These are phyloP conservation scores for Ctenochaetus hawaiiensis DNA, from an alignment of 2,797 vertebrate genomes.

Conservation along the genomic window DNA sequence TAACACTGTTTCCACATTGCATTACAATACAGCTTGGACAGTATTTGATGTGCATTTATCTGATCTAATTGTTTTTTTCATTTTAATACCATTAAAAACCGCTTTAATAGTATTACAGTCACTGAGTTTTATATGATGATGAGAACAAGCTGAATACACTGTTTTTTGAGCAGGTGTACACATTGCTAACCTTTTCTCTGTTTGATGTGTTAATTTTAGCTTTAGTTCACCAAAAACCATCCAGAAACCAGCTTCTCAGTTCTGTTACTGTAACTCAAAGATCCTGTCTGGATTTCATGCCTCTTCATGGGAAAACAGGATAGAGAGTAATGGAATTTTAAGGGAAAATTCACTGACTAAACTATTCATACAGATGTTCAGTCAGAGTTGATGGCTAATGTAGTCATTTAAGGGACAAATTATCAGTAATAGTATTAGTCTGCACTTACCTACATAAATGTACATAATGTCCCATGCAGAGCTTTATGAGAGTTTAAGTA, in stretches of 20 bases:
- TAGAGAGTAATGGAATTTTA: background rate
- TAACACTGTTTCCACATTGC: background rate
- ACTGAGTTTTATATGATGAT: background rate
- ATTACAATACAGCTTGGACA: background rate
- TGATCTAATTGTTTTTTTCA: background rate
- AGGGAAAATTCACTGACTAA: too few species aligned
- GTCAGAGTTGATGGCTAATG: too few species aligned
- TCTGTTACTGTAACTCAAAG: background rate
- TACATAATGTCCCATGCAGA: conserved; percentile 4
- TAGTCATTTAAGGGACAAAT: too few species aligned
- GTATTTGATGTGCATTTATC: background rate
- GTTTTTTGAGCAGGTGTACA: background rate
- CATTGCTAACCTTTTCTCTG: background rate
- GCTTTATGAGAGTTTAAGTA: conserved; percentile 14
- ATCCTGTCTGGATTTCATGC: conserved; percentile 16
- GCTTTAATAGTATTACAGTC: too few species aligned
- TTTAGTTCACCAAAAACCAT: background rate
- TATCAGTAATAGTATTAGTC: too few species aligned
- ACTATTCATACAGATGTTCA: too few species aligned
- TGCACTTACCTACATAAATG: conserved; percentile 4
- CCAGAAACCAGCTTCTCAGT: background rate
- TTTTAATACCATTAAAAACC: background rate
- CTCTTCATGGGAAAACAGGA: background rate
- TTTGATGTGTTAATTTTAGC: conserved; percentile 14
- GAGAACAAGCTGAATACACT: background rate